Base-by-base conservation (phyloP, 1,140 invertebrate species). In the Drosophila tsacasi region DNA sequence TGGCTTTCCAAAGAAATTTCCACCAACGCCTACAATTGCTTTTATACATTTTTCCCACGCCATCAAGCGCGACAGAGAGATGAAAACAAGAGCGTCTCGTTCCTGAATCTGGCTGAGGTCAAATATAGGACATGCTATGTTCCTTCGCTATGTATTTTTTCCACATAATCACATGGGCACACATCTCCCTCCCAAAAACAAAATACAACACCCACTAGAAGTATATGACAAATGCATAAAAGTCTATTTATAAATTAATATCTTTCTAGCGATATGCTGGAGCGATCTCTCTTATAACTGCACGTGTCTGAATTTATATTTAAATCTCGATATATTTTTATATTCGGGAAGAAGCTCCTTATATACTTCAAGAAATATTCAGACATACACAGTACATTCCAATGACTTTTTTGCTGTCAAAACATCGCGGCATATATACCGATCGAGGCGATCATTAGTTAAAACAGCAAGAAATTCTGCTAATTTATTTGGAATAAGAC, bases 21-120 rank as follows among this genome's bases (percentile, higher is more conserved):
- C 72, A 46, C 17, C 79, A 85, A 90, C 85, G 85, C 86, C 85
- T 90, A 90, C 86, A 90, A 90, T 82, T 90, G 68, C 75, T 80
- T 85, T 90, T 85, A 76, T 82, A 85, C 81, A 39, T n/a, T 57
- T 85, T 90, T 90, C 75, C 74, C 84, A 78, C 77, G 84, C 73
- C 76, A 46, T 79, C 76, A 79, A 44, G 55, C 40, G 42, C 54
- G 54, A 39, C 54, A 64, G 44, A 47, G 27, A 57, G 64, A 49
- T 52, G 67, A 67, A 66, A 77, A 66, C 65, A 78, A 58, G 23
- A 69, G 35, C 54, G 25, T n/a, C 54, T 61, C 72, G 49, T 69
- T 85, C 85, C 85, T 79, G 85, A 86, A 81, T 77, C 49, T 52
- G 61, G 77, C 81, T 81, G 71, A 90, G 85, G 85, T 90, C 85